A percentile compares a stretch with the other conserved stretches of the same genome.
Conservation (phyloP, 2,797 vertebrate species). For the Diplodus sargus region DNA sequence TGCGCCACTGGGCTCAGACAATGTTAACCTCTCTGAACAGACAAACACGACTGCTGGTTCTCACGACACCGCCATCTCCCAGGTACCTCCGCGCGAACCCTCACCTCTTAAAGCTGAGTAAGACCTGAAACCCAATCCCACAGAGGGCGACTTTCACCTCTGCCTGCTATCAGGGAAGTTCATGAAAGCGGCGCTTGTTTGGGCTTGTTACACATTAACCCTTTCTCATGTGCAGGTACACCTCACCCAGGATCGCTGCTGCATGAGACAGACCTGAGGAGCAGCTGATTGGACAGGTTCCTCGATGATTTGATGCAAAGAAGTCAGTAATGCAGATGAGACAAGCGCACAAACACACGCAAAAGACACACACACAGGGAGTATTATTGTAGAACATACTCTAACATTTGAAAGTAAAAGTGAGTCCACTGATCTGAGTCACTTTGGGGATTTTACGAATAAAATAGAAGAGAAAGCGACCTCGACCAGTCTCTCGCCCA, state of each 20-base stretch:
- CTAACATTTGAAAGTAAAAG: conserved; percentile 17
- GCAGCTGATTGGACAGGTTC: conserved; percentile 27
- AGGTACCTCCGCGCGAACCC: conserved; percentile 39
- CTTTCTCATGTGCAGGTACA: conserved; percentile 41
- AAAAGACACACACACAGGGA: neutral
- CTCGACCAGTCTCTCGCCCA: neutral
- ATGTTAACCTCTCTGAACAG: neutral
- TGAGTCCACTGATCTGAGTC: neutral
- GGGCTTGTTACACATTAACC: conserved; percentile 81
- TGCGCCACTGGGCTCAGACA: neutral
- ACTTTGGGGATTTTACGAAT: neutral
- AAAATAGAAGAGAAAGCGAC: neutral
- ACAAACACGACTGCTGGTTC: conserved; percentile 41
- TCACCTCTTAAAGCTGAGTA: conserved; percentile 34
- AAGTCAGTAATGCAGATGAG: too few species aligned
- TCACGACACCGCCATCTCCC: conserved; percentile 35
- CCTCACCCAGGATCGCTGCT: neutral
- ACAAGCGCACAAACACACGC: too few species aligned
- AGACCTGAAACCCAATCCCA: conserved; percentile 67
- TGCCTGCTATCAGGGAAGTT: conserved; percentile 52
- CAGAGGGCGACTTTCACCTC: conserved; percentile 57
- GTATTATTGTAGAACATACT: neutral
- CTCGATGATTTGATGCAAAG: too few species aligned
- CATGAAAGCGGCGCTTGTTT: conserved; percentile 77
- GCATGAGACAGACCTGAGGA: neutral